phyloP scores from a whole-genome alignment of 1,140 invertebrate genomes.

The Cydia fagiglandana region DNA sequence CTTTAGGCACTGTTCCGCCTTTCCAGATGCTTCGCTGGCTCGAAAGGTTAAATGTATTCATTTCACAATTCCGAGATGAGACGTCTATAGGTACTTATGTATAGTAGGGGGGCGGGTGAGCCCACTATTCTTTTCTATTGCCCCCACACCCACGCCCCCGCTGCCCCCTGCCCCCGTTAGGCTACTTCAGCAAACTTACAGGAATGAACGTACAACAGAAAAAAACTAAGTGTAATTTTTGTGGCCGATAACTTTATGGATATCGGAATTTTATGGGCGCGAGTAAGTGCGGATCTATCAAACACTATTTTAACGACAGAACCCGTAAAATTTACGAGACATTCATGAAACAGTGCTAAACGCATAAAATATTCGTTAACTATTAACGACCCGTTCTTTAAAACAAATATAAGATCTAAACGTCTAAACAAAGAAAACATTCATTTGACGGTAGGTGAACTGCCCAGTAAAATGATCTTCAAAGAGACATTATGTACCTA shows the following conservation, averaged over 20 bases:
- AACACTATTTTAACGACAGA: constrained; percentile 26
- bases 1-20: background rate
- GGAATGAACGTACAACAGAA: background rate
- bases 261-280: constrained; percentile 28
- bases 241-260: constrained; percentile 10
- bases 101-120: background rate
- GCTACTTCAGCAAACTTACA: constrained; percentile 17
- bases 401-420: constrained; percentile 1
- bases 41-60: constrained; percentile 16
- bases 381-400: constrained; percentile 14
- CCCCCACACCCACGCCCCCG: background rate
- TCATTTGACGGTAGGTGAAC: background rate
- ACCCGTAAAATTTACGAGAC: constrained; percentile 26
- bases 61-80: constrained; percentile 2
- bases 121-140: constrained; percentile 3
- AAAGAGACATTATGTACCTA: background rate
- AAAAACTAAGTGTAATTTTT: constrained; percentile 28
- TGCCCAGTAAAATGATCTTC: background rate
- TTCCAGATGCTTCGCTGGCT: background rate
- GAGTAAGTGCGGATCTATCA: constrained; percentile 28
- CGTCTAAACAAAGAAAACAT: background rate
- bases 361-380: constrained; percentile 21
- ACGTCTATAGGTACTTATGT: background rate
- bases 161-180: constrained; percentile 11
- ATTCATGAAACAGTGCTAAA: constrained; percentile 17